These are phyloP conservation scores for Ornithoptera alexandrae DNA, from an alignment of 2,888 invertebrate genomes.

Conservation along the genomic window DNA sequence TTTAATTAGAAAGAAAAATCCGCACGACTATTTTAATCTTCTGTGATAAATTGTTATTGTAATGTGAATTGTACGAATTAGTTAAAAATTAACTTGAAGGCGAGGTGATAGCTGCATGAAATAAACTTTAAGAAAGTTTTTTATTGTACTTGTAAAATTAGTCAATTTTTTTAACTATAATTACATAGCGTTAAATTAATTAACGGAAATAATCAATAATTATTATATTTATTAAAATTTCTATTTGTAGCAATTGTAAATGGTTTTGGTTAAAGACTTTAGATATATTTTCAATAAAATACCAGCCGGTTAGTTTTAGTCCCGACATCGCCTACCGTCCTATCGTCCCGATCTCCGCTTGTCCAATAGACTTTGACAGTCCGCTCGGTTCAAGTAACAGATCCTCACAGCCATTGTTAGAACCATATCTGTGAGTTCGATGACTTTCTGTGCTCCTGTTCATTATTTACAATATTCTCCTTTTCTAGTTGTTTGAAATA, in stretches of 20 bases:
- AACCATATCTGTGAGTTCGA: conserved; percentile 47
- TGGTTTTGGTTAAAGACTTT: background rate
- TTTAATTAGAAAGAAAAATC: conserved; percentile 29
- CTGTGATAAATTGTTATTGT: conserved; percentile 10
- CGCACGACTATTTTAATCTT: conserved; percentile 9
- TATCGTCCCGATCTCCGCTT: conserved; percentile 66
- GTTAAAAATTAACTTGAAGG: background rate
- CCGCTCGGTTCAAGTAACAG: conserved; percentile 66
- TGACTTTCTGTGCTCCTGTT: conserved; percentile 32
- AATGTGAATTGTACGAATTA: conserved; percentile 2
- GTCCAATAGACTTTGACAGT: conserved; percentile 66
- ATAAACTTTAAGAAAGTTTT: background rate
- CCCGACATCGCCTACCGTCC: conserved; percentile 65
- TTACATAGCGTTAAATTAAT: no score
- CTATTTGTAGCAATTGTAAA: background rate
- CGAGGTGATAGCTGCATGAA: no score
- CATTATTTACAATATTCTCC: conserved; percentile 22
- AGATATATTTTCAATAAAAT: conserved; percentile 18
- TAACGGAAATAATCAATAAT: background rate
- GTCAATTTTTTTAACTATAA: no score
- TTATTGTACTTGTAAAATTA: background rate
- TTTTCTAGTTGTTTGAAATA: background rate
- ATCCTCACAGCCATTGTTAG: conserved; percentile 64
- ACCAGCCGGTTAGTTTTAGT: conserved; percentile 31
- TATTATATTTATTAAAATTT: background rate